Percentiles rank a stretch among this genome's conserved stretches.
These are phyloP conservation scores for Thunnus albacares DNA, from an alignment of 2,797 vertebrate genomes.

Conservation along the genomic window DNA sequence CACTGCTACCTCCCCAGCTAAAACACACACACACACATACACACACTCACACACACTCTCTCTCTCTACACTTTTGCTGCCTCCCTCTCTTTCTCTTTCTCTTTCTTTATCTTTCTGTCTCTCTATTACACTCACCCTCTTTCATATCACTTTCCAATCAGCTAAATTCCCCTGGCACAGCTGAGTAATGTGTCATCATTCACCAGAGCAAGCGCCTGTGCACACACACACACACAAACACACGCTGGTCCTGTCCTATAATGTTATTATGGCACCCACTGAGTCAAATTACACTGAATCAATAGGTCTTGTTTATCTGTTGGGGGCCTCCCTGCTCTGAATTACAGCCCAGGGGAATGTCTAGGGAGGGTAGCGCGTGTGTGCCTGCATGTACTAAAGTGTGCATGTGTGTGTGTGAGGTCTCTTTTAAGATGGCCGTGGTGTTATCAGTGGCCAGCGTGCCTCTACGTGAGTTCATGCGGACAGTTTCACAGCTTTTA, in stretches of 20 bases:
- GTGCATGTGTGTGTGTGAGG: slow-evolving; percentile 16
- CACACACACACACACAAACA: slow-evolving; percentile 27
- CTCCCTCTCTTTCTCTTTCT: not conserved
- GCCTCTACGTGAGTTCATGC: slow-evolving; percentile 29
- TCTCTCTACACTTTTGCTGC: slow-evolving; percentile 19
- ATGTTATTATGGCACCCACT: slow-evolving; percentile 75
- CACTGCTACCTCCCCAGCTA: slow-evolving; percentile 44
- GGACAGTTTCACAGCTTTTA: slow-evolving; percentile 13
- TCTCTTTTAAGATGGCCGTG: slow-evolving; percentile 40
- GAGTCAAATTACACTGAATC: slow-evolving; percentile 82
- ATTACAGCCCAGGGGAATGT: slow-evolving; percentile 68
- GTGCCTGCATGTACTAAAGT: not conserved
- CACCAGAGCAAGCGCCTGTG: slow-evolving; percentile 21
- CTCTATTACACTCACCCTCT: slow-evolving; percentile 27
- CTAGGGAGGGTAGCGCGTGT: slow-evolving; percentile 1
- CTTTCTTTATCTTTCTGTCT: slow-evolving; percentile 18
- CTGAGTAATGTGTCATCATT: slow-evolving; percentile 69
- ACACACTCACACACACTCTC: not conserved
- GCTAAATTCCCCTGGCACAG: slow-evolving; percentile 65
- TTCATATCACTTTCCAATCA: slow-evolving; percentile 76
- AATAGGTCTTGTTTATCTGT: slow-evolving; percentile 81
- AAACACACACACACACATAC: slow-evolving; percentile 39
- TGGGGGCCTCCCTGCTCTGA: slow-evolving; percentile 68
- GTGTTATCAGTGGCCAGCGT: slow-evolving; percentile 36
- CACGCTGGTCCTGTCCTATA: slow-evolving; percentile 64